Conservation (phyloP, 2,113 vertebrate species). For the Xenopus borealis region DNA sequence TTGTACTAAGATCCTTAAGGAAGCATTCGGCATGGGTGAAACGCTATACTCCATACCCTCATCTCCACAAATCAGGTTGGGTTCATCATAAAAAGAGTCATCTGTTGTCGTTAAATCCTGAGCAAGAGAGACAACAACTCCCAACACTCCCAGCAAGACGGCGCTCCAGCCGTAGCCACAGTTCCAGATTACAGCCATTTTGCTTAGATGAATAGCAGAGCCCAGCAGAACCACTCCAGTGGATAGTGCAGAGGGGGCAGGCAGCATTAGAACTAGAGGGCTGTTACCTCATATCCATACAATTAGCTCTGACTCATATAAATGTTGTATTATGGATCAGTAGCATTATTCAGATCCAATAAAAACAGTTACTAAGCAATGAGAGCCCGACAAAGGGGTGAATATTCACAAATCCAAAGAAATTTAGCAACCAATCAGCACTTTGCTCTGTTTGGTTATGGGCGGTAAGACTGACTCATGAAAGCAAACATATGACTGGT, state of each 20-base stretch:
- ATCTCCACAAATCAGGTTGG: conserved; percentile 29
- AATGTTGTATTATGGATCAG: too few species aligned
- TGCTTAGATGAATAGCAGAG: neutral
- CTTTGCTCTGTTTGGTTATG: too few species aligned
- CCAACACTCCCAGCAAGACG: neutral
- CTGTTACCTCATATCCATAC: too few species aligned
- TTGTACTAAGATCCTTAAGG: conserved; percentile 10
- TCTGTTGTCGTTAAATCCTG: neutral
- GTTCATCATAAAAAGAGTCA: conserved; percentile 23
- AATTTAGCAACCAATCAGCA: too few species aligned
- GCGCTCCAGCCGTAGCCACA: neutral
- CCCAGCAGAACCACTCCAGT: neutral
- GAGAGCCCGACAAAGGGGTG: too few species aligned
- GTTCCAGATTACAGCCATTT: neutral
- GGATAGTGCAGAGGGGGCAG: neutral
- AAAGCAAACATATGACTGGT: too few species aligned
- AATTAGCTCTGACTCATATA: too few species aligned
- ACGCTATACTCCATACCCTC: conserved; percentile 14
- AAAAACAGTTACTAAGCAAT: too few species aligned
- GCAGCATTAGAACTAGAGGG: too few species aligned
- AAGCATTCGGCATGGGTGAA: neutral
- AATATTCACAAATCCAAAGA: too few species aligned
- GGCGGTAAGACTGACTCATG: too few species aligned
- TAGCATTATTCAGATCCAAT: too few species aligned
- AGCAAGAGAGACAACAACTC: neutral